phyloP scores from a whole-genome alignment of 2,797 vertebrate genomes.

The Myripristis murdjan region DNA sequence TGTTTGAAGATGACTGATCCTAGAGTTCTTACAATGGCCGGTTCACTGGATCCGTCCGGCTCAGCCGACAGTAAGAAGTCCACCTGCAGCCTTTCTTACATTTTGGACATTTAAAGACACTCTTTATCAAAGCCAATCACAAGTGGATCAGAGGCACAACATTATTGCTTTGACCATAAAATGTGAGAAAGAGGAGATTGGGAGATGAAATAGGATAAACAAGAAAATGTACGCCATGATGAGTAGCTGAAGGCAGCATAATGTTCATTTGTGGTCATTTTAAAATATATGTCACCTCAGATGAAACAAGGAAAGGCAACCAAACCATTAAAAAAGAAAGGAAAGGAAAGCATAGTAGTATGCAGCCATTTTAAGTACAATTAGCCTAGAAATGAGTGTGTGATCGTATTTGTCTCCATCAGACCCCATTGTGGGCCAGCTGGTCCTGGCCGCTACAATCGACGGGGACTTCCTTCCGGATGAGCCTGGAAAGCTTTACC shows the following conservation, averaged over 20 bases:
- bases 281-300: no score
- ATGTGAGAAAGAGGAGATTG: no score
- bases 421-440: constrained; percentile 87
- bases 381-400: background rate
- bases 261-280: no score
- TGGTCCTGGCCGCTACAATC: constrained; percentile 86
- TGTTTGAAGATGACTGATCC: constrained; percentile 89
- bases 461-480: constrained; percentile 95
- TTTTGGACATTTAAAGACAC: background rate
- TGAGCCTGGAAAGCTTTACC: constrained; percentile 86
- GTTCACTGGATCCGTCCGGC: constrained; percentile 61
- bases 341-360: no score
- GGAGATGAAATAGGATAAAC: no score
- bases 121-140: background rate
- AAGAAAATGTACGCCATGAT: no score
- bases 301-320: no score
- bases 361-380: no score
- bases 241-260: no score
- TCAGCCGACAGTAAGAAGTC: constrained; percentile 72
- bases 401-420: constrained; percentile 31
- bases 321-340: no score
- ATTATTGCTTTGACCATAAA: no score
- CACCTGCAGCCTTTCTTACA: background rate
- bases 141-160: no score
- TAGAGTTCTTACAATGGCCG: constrained; percentile 84